A percentile compares a stretch with the other conserved stretches of the same genome.
These are phyloP conservation scores for Atrina japonica DNA, from an alignment of 2,888 invertebrate species.

Conservation along the genomic window DNA sequence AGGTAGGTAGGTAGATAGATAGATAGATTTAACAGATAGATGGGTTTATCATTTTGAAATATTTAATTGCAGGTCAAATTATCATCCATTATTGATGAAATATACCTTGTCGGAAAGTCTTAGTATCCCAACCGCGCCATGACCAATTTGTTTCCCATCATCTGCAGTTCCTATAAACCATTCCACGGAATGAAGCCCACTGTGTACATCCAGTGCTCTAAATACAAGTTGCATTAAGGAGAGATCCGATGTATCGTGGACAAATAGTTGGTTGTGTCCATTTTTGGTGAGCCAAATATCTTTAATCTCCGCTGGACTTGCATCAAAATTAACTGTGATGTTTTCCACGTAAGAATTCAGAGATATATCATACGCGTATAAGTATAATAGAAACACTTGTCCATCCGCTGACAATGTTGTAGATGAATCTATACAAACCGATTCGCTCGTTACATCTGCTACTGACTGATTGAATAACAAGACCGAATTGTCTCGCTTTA, in stretches of 20 bases:
- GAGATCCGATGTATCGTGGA: constrained; percentile 27
- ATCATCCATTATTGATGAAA: not conserved
- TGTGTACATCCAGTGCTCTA: constrained; percentile 25
- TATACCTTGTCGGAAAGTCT: not conserved
- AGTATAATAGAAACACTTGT: constrained; percentile 33
- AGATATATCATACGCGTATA: constrained; percentile 53
- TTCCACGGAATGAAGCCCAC: constrained; percentile 26
- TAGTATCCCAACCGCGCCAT: constrained; percentile 23
- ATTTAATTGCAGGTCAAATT: no score
- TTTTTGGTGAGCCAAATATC: constrained; percentile 23
- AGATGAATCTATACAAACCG: not conserved
- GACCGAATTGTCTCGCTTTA: not conserved
- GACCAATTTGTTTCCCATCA: constrained; percentile 10
- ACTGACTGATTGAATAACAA: not conserved
- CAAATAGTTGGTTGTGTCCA: constrained; percentile 12
- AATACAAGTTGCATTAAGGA: constrained; percentile 28
- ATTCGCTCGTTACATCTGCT: not conserved
- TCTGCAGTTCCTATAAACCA: constrained; percentile 24
- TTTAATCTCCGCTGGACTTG: constrained; percentile 18
- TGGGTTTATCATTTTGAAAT: no score
- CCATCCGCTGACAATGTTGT: not conserved
- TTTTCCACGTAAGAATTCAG: constrained; percentile 41
- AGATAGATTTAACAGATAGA: no score
- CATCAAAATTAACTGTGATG: constrained; percentile 13
- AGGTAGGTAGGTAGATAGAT: no score